These are phyloP conservation scores for Ganaspis sp. DNA, from an alignment of 1,140 invertebrate species.

Conservation along the genomic window DNA sequence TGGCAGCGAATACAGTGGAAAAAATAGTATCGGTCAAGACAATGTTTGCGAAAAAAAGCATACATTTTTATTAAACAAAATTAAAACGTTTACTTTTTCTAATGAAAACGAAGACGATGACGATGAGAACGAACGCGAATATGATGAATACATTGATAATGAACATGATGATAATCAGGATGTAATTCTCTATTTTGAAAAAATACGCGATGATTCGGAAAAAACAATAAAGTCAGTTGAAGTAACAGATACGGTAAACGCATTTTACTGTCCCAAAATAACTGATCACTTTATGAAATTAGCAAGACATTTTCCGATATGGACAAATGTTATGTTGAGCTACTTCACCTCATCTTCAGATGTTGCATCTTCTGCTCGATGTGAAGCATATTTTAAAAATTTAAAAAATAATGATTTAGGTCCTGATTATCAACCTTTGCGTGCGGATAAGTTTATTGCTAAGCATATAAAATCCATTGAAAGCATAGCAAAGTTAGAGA, in stretches of 20 bases:
- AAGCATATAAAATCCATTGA: slow-evolving; percentile 19
- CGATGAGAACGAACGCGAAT: neutral
- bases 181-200: neutral
- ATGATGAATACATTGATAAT: neutral
- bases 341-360: neutral
- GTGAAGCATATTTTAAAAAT: slow-evolving; percentile 35
- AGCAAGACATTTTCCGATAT: slow-evolving; percentile 32
- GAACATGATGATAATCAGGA: neutral
- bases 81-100: neutral
- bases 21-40: neutral
- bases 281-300: slow-evolving; percentile 18
- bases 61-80: neutral
- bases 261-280: slow-evolving; percentile 1
- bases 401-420: slow-evolving; percentile 5
- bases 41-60: neutral
- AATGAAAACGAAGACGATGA: neutral
- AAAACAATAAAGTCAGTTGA: neutral
- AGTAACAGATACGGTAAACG: neutral
- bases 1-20: slow-evolving; percentile 9
- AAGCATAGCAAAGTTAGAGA: slow-evolving; percentile 10
- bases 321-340: slow-evolving; percentile 19
- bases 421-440: neutral
- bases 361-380: slow-evolving; percentile 26
- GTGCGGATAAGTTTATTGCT: slow-evolving; percentile 31
- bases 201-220: neutral